Conservation (phyloP, 2,888 invertebrate species). For the Melipona beecheii region DNA sequence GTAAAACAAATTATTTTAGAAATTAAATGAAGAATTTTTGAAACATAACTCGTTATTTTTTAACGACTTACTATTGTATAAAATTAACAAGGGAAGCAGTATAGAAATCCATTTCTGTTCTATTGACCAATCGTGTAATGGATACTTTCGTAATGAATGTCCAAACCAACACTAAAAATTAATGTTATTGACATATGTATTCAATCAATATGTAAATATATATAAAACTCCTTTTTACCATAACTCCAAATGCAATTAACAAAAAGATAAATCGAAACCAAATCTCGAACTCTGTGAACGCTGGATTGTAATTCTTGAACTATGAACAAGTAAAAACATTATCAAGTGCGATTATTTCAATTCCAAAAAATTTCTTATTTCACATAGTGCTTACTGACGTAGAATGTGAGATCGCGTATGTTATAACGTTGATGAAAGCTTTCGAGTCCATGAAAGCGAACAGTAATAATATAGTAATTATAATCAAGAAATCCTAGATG, state of each 20-base stretch:
- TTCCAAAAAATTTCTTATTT: conserved; percentile 38
- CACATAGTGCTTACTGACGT: conserved; percentile 87
- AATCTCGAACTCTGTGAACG: conserved; percentile 98
- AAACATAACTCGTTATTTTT: not conserved
- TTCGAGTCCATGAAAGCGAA: conserved; percentile 93
- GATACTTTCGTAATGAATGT: conserved; percentile 93
- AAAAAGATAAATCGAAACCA: conserved; percentile 98
- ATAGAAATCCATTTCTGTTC: conserved; percentile 98
- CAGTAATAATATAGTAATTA: conserved; percentile 93
- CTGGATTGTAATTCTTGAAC: conserved; percentile 98
- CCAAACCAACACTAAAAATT: conserved; percentile 95
- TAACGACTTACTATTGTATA: conserved; percentile 93
- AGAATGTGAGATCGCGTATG: conserved; percentile 93
- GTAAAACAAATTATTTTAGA: conserved; percentile 16
- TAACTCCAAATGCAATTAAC: conserved; percentile 92
- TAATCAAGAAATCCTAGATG: conserved; percentile 96
- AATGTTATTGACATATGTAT: not conserved
- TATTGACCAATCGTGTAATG: conserved; percentile 97
- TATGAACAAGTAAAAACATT: conserved; percentile 85
- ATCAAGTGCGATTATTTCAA: conserved; percentile 11
- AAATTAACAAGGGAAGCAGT: conserved; percentile 92
- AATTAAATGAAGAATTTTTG: not conserved
- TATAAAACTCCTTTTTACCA: conserved; percentile 87
- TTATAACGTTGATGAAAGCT: conserved; percentile 93
- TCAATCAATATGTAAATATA: not conserved